Evolutionary conservation across 64 coral and sea anemone species (phyloP).

Genomic region (Montipora efflorescens): DNA sequence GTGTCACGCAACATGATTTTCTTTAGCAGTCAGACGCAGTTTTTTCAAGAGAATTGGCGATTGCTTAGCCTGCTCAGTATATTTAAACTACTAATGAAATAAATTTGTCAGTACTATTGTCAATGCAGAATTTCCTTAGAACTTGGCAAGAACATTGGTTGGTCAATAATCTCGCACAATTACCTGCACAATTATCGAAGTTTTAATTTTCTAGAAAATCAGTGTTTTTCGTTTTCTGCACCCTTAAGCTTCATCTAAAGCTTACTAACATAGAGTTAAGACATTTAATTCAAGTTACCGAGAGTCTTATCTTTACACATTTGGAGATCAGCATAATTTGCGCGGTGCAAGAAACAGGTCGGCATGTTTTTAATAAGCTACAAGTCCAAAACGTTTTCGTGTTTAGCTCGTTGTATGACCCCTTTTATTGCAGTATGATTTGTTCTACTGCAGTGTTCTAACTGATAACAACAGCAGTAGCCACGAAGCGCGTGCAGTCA

Average conservation of each 20-base stretch:
- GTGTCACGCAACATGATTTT: slow-evolving; percentile 31
- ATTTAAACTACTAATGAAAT: slow-evolving; percentile 17
- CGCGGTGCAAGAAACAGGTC: too few species aligned
- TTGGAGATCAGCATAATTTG: background rate
- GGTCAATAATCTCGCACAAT: slow-evolving; percentile 7
- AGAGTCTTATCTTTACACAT: slow-evolving; percentile 4
- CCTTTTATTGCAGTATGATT: background rate
- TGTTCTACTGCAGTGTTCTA: slow-evolving; percentile 10
- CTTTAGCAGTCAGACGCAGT: slow-evolving; percentile 4
- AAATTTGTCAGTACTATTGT: slow-evolving; percentile 4
- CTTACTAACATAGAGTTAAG: slow-evolving; percentile 2
- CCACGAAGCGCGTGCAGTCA: too few species aligned
- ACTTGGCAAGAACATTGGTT: slow-evolving; percentile 11
- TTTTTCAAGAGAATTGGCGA: slow-evolving; percentile 10
- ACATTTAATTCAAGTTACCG: slow-evolving; percentile 25
- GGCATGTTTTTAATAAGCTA: background rate
- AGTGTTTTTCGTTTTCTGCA: background rate
- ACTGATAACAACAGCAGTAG: background rate
- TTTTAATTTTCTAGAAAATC: slow-evolving; percentile 14
- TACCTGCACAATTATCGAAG: slow-evolving; percentile 3
- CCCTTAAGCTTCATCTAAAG: background rate
- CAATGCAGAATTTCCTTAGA: slow-evolving; percentile 15
- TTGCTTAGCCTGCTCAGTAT: slow-evolving; percentile 7
- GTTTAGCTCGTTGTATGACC: background rate
- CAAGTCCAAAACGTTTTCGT: slow-evolving; percentile 13